Evolutionary conservation across 1,140 invertebrate species (phyloP), one percentile per base, ranked within the genome.

Genomic region (Megalonaias nervosa): DNA sequence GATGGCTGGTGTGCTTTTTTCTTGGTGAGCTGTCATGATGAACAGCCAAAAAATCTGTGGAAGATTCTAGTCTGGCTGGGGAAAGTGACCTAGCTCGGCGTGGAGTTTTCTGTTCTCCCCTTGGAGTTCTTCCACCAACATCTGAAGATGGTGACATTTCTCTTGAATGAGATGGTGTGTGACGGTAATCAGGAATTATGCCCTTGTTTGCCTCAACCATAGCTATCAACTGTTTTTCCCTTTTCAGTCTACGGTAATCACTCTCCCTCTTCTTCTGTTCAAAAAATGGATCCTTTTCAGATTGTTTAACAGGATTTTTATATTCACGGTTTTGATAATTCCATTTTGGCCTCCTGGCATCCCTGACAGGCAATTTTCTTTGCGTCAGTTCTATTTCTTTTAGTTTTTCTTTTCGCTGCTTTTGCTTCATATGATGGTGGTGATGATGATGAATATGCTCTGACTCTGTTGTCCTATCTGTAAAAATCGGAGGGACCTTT

Each of bases 241-340:
- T 68, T 64, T 84, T 80, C 19, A 75, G 59, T 61, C 82, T 75
- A n/a, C 86, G 78, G 21, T 75, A 73, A 69, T 88, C 84, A 67
- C 82, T 81, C 65, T 82, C 77, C 58, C 85, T 68, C 55, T 75
- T 80, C 69, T 86, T 88, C 74, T 86, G 68, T 57, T 82, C 69
- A 75, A 85, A 89, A 77, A 85, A 83, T 48, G 86, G 87, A 81
- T 91, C 90, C 76, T 82, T 86, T 77, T 89, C 85, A 1, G 90
- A 90, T 65, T 90, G 87, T 69, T 88, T 89, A 31, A 82, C 68
- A 6, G 83, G 75, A 38, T 81, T 84, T 70, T 84, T 86, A 31
- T 82, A 75, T 69, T 81, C 70, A 23, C 77, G 74, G 73, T 88
- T 88, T 75, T 87, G 85, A 79, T 86, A 86, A 72, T 87, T 88